These are phyloP conservation scores for Opisthograptis luteolata DNA, from an alignment of 2,888 invertebrate genomes.

Conservation along the genomic window DNA sequence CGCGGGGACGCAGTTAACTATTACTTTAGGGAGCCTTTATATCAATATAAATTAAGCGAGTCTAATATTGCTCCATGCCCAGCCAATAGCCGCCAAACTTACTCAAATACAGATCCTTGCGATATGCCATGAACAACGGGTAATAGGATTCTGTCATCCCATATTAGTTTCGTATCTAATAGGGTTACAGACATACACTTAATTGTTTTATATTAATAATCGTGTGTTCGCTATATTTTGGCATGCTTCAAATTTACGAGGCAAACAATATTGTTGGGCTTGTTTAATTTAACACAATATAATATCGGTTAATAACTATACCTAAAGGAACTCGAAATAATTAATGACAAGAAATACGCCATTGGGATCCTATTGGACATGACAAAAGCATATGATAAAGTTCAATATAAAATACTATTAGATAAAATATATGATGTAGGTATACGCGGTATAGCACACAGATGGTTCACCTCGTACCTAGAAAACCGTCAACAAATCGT, in stretches of 20 bases:
- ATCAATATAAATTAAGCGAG: slow-evolving; percentile 2
- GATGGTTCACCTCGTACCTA: too few relatives aligned
- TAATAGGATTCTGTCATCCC: slow-evolving; percentile 38
- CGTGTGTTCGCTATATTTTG: slow-evolving; percentile 1
- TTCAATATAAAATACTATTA: too few relatives aligned
- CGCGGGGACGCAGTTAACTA: too few relatives aligned
- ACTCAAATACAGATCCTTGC: slow-evolving; percentile 35
- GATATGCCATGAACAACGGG: slow-evolving; percentile 37
- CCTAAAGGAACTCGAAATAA: too few relatives aligned
- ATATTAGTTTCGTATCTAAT: slow-evolving; percentile 34
- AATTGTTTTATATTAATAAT: slow-evolving; percentile 31
- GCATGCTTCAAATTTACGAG: slow-evolving; percentile 1
- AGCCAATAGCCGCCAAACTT: slow-evolving; percentile 32
- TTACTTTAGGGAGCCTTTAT: too few relatives aligned
- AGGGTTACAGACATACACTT: slow-evolving; percentile 31
- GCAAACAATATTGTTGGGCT: neutral
- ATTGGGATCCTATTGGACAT: too few relatives aligned
- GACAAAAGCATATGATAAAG: too few relatives aligned
- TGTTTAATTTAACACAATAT: neutral
- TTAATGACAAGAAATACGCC: too few relatives aligned
- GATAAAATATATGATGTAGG: too few relatives aligned
- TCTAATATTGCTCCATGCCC: slow-evolving; percentile 20
- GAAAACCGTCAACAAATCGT: too few relatives aligned
- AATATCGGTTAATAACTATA: neutral
- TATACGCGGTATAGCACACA: too few relatives aligned